Conservation (phyloP, 1,140 invertebrate species). For the Drosophila takahashii region DNA sequence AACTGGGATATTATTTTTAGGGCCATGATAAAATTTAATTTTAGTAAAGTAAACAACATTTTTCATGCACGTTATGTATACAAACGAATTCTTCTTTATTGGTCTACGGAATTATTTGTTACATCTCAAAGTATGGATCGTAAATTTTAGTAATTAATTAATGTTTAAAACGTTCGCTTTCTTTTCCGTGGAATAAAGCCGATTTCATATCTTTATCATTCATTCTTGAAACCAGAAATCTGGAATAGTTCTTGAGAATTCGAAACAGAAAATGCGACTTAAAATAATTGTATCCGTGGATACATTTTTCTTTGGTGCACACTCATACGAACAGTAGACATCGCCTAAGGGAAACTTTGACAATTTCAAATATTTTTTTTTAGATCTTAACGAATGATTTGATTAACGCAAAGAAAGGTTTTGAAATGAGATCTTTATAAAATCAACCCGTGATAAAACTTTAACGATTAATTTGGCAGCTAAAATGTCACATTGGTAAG, state of each 20-base stretch:
- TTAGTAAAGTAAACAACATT: too few species aligned
- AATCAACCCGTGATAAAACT: not conserved
- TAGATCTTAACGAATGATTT: not conserved
- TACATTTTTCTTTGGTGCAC: not conserved
- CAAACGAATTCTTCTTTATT: conserved; percentile 9
- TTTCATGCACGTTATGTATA: too few species aligned
- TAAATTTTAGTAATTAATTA: conserved; percentile 6
- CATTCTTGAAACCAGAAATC: conserved; percentile 1
- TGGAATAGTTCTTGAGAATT: not conserved
- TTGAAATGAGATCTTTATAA: not conserved
- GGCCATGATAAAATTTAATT: too few species aligned
- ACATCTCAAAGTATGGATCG: conserved; percentile 37
- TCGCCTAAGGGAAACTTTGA: not conserved
- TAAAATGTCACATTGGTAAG: conserved; percentile 6
- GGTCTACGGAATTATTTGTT: conserved; percentile 42
- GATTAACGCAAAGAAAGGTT: not conserved
- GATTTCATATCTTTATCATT: too few species aligned
- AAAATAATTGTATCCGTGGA: not conserved
- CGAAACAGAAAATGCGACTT: not conserved
- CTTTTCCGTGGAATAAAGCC: not conserved
- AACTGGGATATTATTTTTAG: too few species aligned
- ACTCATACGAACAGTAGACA: not conserved
- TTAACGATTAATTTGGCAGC: conserved; percentile 11
- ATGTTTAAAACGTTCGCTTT: not conserved
- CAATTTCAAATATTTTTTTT: not conserved